Percentiles rank a stretch among this genome's conserved stretches.
phyloP scores from a whole-genome alignment of 2,888 invertebrate species.

The Chrysina gloriosa region DNA sequence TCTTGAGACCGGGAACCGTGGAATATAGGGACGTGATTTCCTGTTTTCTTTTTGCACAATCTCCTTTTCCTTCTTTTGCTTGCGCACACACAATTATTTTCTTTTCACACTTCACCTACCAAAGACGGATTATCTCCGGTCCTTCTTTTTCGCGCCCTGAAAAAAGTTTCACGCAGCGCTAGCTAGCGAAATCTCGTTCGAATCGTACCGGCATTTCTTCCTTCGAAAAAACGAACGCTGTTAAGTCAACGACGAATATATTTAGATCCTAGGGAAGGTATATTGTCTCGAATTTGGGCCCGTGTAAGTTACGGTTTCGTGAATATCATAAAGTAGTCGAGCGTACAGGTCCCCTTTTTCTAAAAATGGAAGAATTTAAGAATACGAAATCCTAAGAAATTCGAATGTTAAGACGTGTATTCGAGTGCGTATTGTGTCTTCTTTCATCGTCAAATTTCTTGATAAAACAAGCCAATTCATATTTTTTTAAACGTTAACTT shows the following conservation, averaged over 20 bases:
- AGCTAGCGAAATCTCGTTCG: neutral
- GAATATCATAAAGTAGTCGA: no score
- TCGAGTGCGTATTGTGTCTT: no score
- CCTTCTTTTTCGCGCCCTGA: neutral
- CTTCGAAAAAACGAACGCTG: slow-evolving; percentile 6
- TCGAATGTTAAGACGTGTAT: no score
- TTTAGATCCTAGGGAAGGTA: neutral
- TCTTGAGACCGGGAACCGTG: slow-evolving; percentile 47
- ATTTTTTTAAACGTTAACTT: no score
- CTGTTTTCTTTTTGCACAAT: slow-evolving; percentile 48
- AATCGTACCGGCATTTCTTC: neutral
- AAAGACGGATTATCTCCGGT: slow-evolving; percentile 29
- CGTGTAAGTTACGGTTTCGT: no score
- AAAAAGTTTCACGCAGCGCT: slow-evolving; percentile 18
- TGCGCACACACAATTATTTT: slow-evolving; percentile 33
- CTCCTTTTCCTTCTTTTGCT: slow-evolving; percentile 25
- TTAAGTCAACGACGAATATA: slow-evolving; percentile 3
- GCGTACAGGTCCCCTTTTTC: no score
- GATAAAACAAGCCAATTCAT: no score
- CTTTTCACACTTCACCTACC: slow-evolving; percentile 30
- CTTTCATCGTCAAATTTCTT: no score
- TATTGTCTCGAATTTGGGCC: no score
- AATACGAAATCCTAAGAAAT: no score
- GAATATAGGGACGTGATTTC: slow-evolving; percentile 53
- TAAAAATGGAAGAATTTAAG: no score